Evolutionary conservation across 2,113 vertebrate species (phyloP).

Genomic region (Gallinago undulata): DNA sequence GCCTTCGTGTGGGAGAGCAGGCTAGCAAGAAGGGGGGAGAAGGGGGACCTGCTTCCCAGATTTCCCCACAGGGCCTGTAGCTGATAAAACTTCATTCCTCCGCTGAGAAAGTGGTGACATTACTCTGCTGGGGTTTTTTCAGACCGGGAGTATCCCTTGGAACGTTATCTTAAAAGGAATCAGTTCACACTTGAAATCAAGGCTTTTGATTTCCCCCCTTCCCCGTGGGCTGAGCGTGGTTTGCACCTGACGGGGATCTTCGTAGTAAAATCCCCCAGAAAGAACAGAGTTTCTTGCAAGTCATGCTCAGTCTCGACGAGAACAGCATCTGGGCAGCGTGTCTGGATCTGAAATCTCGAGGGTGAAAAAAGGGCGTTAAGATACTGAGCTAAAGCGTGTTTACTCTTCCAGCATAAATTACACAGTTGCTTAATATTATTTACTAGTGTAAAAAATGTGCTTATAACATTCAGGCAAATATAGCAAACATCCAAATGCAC

Average conservation of each 20-base stretch:
- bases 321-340: neutral
- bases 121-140: neutral
- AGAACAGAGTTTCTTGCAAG: neutral
- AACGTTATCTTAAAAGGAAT: neutral
- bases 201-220: neutral
- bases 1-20: neutral
- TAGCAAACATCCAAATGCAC: constrained; percentile 46
- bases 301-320: neutral
- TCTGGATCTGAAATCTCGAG: constrained; percentile 1
- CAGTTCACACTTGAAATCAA: neutral
- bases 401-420: constrained; percentile 54
- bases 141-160: neutral
- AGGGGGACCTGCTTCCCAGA: neutral
- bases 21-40: neutral
- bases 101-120: neutral
- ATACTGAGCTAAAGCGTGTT: constrained; percentile 26
- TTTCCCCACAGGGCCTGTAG: neutral
- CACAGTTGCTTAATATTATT: constrained; percentile 69
- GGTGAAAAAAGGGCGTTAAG: constrained; percentile 37
- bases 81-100: neutral
- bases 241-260: rapidly evolving
- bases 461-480: constrained; percentile 23
- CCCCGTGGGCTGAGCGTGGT: neutral
- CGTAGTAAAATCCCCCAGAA: neutral
- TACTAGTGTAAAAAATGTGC: constrained; percentile 53